These are phyloP conservation scores for Biston stratarius DNA, from an alignment of 2,888 invertebrate species.

Conservation along the genomic window DNA sequence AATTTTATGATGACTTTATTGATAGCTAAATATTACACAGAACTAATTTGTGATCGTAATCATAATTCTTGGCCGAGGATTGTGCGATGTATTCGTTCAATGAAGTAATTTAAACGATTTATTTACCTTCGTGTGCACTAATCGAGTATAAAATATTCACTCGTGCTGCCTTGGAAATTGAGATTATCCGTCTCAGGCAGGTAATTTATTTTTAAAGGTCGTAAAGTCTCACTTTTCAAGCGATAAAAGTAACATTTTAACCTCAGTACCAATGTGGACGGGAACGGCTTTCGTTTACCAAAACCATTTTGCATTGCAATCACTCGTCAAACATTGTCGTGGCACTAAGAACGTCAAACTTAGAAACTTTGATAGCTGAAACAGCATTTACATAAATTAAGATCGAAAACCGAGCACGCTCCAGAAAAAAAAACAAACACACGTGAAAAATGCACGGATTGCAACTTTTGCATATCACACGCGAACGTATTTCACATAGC, in stretches of 20 bases:
- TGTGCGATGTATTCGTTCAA: slow-evolving; percentile 37
- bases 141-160: slow-evolving; percentile 76
- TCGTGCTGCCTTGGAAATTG: slow-evolving; percentile 68
- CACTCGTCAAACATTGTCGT: slow-evolving; percentile 75
- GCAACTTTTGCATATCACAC: slow-evolving; percentile 77
- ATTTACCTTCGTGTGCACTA: slow-evolving; percentile 70
- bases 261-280: slow-evolving; percentile 69
- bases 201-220: slow-evolving; percentile 84
- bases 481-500: slow-evolving; percentile 77
- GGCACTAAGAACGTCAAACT: slow-evolving; percentile 70
- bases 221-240: slow-evolving; percentile 83
- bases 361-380: slow-evolving; percentile 61
- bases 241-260: slow-evolving; percentile 84
- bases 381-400: slow-evolving; percentile 71
- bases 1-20: slow-evolving; percentile 61
- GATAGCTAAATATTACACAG: slow-evolving; percentile 39
- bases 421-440: slow-evolving; percentile 74
- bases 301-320: slow-evolving; percentile 64
- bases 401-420: slow-evolving; percentile 62
- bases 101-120: slow-evolving; percentile 61
- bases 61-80: slow-evolving; percentile 5
- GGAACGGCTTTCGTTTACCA: slow-evolving; percentile 64
- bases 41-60: slow-evolving; percentile 23
- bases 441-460: slow-evolving; percentile 61
- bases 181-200: slow-evolving; percentile 70